Conservation (phyloP, 2,113 vertebrate genomes). For the Oryzias melastigma region DNA sequence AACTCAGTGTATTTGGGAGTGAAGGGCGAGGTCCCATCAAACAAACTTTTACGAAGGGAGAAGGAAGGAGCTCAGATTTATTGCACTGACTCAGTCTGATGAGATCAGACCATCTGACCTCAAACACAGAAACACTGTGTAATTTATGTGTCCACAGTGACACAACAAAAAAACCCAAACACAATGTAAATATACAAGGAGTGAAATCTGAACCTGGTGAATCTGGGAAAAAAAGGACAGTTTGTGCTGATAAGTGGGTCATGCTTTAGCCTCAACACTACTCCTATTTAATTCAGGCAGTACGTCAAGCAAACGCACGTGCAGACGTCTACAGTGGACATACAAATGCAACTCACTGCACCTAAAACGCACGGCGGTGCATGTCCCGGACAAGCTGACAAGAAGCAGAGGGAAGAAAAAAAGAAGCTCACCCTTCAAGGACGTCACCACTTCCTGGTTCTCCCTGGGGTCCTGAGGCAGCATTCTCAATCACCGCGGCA, state of each 20-base stretch:
- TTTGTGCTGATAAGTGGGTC: constrained; percentile 12
- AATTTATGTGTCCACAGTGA: constrained; percentile 28
- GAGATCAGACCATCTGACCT: constrained; percentile 30
- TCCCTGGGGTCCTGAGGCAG: constrained; percentile 67
- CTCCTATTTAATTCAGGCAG: constrained; percentile 4
- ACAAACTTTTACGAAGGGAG: constrained; percentile 49
- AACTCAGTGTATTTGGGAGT: constrained; percentile 51
- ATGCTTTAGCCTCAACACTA: not conserved
- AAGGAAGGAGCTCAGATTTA: constrained; percentile 34
- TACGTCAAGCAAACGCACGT: constrained; percentile 10
- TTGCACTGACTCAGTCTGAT: constrained; percentile 33
- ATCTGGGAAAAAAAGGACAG: not conserved
- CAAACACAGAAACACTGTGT: constrained; percentile 20
- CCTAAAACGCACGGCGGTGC: constrained; percentile 46
- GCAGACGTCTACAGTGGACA: not conserved
- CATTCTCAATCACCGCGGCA: constrained; percentile 75
- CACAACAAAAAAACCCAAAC: constrained; percentile 14
- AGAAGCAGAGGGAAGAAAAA: constrained; percentile 11
- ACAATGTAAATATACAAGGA: not conserved
- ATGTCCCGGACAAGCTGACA: constrained; percentile 31
- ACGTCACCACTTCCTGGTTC: constrained; percentile 72
- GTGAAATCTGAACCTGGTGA: constrained; percentile 1
- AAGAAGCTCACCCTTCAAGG: constrained; percentile 74
- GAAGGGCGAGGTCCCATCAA: constrained; percentile 63
- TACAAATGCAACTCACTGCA: constrained; percentile 59